phyloP scores from a whole-genome alignment of 2,113 vertebrate genomes.

The Myocastor coypus region DNA sequence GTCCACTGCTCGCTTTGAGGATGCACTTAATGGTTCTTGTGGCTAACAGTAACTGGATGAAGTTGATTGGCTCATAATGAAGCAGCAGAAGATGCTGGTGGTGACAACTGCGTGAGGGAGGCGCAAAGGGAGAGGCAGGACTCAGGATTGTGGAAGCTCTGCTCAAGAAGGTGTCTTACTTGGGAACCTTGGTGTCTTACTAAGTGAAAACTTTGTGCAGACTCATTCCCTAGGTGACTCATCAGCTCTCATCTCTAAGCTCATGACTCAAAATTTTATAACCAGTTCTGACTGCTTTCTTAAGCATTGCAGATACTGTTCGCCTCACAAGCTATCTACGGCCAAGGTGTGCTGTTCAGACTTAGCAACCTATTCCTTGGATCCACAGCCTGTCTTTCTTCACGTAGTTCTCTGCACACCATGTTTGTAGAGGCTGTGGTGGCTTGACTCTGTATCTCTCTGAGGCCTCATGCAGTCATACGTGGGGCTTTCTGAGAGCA shows the following conservation, averaged over 20 bases:
- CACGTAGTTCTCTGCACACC: background rate
- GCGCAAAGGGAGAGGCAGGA: conserved; percentile 41
- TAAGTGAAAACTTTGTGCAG: conserved; percentile 14
- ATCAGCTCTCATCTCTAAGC: background rate
- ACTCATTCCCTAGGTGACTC: background rate
- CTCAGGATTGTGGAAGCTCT: conserved; percentile 6
- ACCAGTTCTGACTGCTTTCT: conserved; percentile 12
- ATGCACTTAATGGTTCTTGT: conserved; percentile 58
- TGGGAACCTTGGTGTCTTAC: conserved; percentile 52
- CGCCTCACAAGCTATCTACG: background rate
- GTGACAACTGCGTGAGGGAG: background rate
- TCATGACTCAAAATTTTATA: conserved; percentile 40
- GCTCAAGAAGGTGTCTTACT: conserved; percentile 15
- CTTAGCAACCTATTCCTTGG: background rate
- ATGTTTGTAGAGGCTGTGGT: background rate
- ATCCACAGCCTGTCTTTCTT: background rate
- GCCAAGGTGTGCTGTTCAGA: background rate
- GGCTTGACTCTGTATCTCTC: background rate
- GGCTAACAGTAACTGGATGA: conserved; percentile 63
- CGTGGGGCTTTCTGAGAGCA: background rate
- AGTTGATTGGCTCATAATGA: conserved; percentile 72
- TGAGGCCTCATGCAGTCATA: background rate
- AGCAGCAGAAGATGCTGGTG: conserved; percentile 49
- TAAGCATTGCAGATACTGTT: background rate
- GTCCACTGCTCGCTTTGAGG: conserved; percentile 39